Percentiles rank a stretch among this genome's conserved stretches.
Evolutionary conservation across 2,888 invertebrate species (phyloP).

Genomic region (Theristus sp.): DNA sequence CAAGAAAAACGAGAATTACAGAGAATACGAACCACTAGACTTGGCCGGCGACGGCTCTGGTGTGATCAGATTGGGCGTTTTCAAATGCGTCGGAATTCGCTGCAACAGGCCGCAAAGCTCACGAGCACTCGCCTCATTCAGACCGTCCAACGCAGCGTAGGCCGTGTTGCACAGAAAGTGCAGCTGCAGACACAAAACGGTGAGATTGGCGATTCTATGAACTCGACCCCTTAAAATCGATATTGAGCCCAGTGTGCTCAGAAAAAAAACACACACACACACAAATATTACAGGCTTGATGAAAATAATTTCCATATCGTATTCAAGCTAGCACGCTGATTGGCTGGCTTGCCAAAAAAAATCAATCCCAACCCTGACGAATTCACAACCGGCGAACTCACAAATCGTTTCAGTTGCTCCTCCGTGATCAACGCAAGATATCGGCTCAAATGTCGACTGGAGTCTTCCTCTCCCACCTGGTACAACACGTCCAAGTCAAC

Average conservation of each 20-base stretch:
- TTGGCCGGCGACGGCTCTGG: too few relatives aligned
- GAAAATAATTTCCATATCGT: too few relatives aligned
- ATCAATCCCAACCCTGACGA: too few relatives aligned
- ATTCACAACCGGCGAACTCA: too few relatives aligned
- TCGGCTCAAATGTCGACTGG: not conserved
- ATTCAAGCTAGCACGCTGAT: too few relatives aligned
- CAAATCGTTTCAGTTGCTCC: not conserved
- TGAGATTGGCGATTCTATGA: constrained; percentile 24
- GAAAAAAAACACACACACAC: too few relatives aligned
- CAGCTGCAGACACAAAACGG: not conserved
- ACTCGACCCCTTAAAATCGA: not conserved
- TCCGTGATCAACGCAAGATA: constrained; percentile 1
- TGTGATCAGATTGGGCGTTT: too few relatives aligned
- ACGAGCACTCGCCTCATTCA: not conserved
- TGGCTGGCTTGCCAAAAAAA: too few relatives aligned
- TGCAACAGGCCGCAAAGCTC: constrained; percentile 19
- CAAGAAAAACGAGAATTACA: not conserved
- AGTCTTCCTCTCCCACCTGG: not conserved
- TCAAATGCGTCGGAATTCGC: not conserved
- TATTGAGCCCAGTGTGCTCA: too few relatives aligned
- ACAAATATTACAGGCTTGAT: too few relatives aligned
- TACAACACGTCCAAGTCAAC: too few relatives aligned
- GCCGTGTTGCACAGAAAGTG: not conserved
- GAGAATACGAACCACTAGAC: not conserved
- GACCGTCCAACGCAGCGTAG: not conserved